These are phyloP conservation scores for Scolopax mira DNA, from an alignment of 2,113 vertebrate genomes.

Conservation along the genomic window DNA sequence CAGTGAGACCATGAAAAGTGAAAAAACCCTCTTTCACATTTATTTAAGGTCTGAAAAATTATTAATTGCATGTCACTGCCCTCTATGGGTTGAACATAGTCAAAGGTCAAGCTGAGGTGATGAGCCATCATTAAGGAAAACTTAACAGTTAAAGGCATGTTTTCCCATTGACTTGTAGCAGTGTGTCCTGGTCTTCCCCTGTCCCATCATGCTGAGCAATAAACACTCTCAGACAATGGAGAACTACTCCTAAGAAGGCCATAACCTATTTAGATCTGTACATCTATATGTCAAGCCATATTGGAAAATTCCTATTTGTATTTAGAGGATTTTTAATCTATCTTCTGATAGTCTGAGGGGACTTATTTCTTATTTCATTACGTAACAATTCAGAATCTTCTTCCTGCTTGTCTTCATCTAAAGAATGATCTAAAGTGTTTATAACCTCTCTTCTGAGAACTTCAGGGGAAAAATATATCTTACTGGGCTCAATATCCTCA, in stretches of 20 bases:
- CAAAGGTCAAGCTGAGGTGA: neutral
- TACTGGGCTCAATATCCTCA: neutral
- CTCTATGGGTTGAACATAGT: neutral
- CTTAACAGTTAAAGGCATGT: neutral
- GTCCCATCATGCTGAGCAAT: neutral
- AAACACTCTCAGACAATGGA: neutral
- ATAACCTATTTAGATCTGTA: neutral
- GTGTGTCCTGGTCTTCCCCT: neutral
- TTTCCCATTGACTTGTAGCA: neutral
- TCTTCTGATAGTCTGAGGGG: neutral
- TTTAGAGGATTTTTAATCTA: neutral
- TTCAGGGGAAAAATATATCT: neutral
- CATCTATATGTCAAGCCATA: neutral
- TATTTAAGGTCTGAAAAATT: neutral
- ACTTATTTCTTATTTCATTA: neutral
- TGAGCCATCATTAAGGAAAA: neutral
- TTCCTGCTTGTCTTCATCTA: neutral
- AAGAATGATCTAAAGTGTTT: neutral
- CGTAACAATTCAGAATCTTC: neutral
- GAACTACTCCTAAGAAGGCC: neutral
- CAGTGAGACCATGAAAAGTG: neutral
- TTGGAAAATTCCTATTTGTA: neutral
- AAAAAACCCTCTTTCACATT: too few species aligned
- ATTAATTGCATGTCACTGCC: constrained; percentile 35
- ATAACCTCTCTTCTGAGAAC: neutral